Evolutionary conservation across 92 coral and sea anemone genomes (phyloP), one percentile per base, ranked within the genome.

Genomic region (Palythoa grandiflora): DNA sequence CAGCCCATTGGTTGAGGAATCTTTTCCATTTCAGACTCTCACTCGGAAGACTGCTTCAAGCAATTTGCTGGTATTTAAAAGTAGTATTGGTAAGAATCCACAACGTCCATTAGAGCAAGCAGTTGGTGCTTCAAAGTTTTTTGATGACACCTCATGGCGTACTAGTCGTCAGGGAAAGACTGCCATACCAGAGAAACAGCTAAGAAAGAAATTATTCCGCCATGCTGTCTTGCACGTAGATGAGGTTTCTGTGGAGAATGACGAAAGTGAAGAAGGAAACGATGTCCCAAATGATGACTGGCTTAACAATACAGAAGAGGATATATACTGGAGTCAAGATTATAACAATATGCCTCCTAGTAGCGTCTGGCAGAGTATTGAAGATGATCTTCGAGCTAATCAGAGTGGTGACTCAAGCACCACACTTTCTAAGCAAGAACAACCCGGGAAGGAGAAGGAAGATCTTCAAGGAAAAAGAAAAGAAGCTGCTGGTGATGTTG

Each of bases 321-420:
- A 81, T 74, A 81, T 81, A 3, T 66, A 40, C 28, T 66, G 86
- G 86, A 81, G 86, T 81, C 86, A 65, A 66, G 86, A 66, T 57
- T 81, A 5, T 14, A 63, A 40, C 59, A 37, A 74, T 51, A 38
- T 44, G 50, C 6, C 50, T 44, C 50, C 50, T 44, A 70, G 75
- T 70, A 81, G 86, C 21, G 86, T 81, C 57, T 66, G 73, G 86
- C 86, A 81, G 75, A 81, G 60, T 17, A 68, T 81, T 44, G 86
- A 81, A 14, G 86, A 81, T 2, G 86, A 81, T 35, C 86, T 81
- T 63, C 28, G 17, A 51, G 76, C 38, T 68, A 81, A 51, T 40
- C 75, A 81, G 73, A 48, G 60, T 20, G 20, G 65, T 44, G 3
- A 38, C 66, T 7, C 66, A 74, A 1, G 71, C 39, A 66, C 38